Percentiles rank a stretch among this genome's conserved stretches.
Conservation (phyloP, 2,113 vertebrate species). For the Myodes glareolus region DNA sequence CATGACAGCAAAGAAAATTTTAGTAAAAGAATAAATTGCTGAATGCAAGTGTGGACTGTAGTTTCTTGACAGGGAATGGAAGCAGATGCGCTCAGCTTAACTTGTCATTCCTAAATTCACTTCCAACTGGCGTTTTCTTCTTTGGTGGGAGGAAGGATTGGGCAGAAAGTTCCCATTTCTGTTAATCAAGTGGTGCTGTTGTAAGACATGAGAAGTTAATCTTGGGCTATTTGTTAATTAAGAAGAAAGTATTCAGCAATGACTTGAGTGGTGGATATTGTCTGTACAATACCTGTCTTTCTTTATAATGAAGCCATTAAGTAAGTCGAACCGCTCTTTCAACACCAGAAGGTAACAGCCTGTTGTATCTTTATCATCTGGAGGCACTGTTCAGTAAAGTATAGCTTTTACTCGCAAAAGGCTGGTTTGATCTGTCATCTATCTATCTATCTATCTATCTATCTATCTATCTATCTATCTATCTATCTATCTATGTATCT, state of each 20-base stretch:
- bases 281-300: conserved; percentile 45
- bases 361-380: neutral
- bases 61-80: conserved; percentile 76
- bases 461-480: neutral
- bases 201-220: neutral
- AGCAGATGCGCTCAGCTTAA: conserved; percentile 72
- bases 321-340: neutral
- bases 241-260: conserved; percentile 45
- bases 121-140: conserved; percentile 70
- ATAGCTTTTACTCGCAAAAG: conserved; percentile 18
- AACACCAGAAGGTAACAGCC: neutral
- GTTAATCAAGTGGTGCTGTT: neutral
- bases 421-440: neutral
- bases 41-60: conserved; percentile 69
- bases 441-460: neutral
- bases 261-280: conserved; percentile 15
- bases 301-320: conserved; percentile 19
- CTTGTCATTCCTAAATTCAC: conserved; percentile 67
- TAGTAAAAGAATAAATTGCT: conserved; percentile 71
- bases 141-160: conserved; percentile 50
- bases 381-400: conserved; percentile 15
- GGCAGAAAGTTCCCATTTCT: conserved; percentile 49
- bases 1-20: conserved; percentile 77
- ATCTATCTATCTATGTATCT: neutral
- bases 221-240: neutral